Percentiles rank a stretch among this genome's conserved stretches.
phyloP scores from a whole-genome alignment of 2,888 invertebrate genomes.

The Geotrupes spiniger region DNA sequence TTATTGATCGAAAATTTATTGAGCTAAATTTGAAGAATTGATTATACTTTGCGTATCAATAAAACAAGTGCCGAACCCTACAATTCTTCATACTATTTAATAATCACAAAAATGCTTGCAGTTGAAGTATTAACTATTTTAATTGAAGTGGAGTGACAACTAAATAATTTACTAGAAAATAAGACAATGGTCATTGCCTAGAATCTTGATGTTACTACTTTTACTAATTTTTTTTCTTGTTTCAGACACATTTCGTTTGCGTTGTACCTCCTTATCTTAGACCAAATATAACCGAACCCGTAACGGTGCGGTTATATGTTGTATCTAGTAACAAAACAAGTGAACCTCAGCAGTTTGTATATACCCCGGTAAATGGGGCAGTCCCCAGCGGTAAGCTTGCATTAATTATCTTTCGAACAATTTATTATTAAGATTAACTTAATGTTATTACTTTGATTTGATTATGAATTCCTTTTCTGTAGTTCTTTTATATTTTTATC shows the following conservation, averaged over 20 bases:
- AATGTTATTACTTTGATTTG: slow-evolving; percentile 37
- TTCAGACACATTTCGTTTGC: slow-evolving; percentile 83
- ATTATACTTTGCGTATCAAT: too few species aligned
- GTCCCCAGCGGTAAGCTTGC: slow-evolving; percentile 48
- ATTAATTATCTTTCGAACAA: slow-evolving; percentile 32
- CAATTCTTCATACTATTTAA: too few species aligned
- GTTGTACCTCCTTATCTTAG: slow-evolving; percentile 76
- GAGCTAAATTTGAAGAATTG: too few species aligned
- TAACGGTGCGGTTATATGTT: slow-evolving; percentile 73
- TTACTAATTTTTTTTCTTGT: slow-evolving; percentile 26
- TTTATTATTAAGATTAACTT: slow-evolving; percentile 35
- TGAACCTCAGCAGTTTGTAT: slow-evolving; percentile 81
- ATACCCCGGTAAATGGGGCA: slow-evolving; percentile 61
- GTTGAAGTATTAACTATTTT: too few species aligned
- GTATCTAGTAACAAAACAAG: slow-evolving; percentile 83
- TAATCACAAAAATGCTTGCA: too few species aligned
- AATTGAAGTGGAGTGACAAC: too few species aligned
- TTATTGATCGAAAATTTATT: too few species aligned
- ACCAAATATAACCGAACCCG: slow-evolving; percentile 66
- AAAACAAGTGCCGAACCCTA: too few species aligned
- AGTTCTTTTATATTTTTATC: neutral
- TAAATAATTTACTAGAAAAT: too few species aligned
- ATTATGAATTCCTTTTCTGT: too few species aligned
- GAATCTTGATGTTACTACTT: neutral
- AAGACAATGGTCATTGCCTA: too few species aligned